Conservation (phyloP, 2,888 invertebrate genomes). For the Plebejus melissa region DNA sequence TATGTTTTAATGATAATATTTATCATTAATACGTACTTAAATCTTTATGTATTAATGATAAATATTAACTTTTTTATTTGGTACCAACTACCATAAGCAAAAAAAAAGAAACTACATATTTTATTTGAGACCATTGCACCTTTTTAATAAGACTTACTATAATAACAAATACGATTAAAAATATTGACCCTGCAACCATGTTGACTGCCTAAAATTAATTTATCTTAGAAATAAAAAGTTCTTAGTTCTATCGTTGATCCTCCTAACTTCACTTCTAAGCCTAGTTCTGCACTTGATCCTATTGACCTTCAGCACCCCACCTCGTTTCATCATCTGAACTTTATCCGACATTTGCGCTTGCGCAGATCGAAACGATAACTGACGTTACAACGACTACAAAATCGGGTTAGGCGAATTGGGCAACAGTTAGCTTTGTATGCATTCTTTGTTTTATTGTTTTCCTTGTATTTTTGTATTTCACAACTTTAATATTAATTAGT, state of each 20-base stretch:
- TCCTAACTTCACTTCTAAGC: background rate
- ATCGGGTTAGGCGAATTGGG: slow-evolving; percentile 24
- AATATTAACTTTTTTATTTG: background rate
- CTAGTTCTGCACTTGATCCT: slow-evolving; percentile 16
- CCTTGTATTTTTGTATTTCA: background rate
- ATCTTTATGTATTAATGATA: background rate
- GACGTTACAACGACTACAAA: slow-evolving; percentile 36
- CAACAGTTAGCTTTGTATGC: background rate
- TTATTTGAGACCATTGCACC: too few species aligned
- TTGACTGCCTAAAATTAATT: background rate
- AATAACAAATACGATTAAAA: background rate
- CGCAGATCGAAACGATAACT: slow-evolving; percentile 56
- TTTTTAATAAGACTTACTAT: too few species aligned
- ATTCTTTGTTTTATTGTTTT: background rate
- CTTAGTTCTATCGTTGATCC: background rate
- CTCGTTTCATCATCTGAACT: slow-evolving; percentile 55
- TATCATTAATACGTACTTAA: background rate
- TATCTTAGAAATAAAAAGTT: background rate
- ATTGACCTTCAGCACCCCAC: slow-evolving; percentile 44
- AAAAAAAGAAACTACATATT: too few species aligned
- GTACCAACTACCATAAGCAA: too few species aligned
- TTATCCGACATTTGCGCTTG: slow-evolving; percentile 67
- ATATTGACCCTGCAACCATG: background rate
- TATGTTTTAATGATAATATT: background rate
- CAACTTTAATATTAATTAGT: background rate